Evolutionary conservation across 2,888 invertebrate species (phyloP).

Genomic region (Acrobasis repandana): DNA sequence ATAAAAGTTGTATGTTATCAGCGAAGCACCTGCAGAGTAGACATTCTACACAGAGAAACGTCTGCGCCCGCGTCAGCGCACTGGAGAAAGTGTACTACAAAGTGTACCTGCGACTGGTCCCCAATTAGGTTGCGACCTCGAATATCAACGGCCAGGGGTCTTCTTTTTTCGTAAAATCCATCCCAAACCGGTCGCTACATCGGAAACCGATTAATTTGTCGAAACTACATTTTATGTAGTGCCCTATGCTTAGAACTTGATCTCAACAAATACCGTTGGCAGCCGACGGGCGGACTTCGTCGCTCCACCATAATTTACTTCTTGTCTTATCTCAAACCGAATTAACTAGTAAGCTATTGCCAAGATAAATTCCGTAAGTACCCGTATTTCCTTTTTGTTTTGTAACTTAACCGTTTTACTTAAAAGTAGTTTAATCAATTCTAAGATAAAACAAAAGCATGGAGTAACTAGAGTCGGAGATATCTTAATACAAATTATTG

Average conservation of each 20-base stretch:
- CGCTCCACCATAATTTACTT: slow-evolving; percentile 27
- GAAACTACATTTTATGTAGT: slow-evolving; percentile 24
- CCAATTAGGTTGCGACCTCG: slow-evolving; percentile 79
- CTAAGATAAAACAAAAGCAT: slow-evolving; percentile 12
- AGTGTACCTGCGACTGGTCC: slow-evolving; percentile 71
- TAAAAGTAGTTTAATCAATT: slow-evolving; percentile 22
- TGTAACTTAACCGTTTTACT: slow-evolving; percentile 10
- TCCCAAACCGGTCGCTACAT: slow-evolving; percentile 48
- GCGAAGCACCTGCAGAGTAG: slow-evolving; percentile 47
- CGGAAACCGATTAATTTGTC: slow-evolving; percentile 31
- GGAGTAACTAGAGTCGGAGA: neutral
- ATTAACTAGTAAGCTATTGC: slow-evolving; percentile 28
- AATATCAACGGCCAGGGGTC: slow-evolving; percentile 64
- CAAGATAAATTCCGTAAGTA: slow-evolving; percentile 15
- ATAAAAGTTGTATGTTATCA: slow-evolving; percentile 49
- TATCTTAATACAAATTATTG: slow-evolving; percentile 21
- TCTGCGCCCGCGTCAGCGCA: slow-evolving; percentile 68
- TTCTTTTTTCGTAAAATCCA: slow-evolving; percentile 55
- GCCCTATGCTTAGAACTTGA: slow-evolving; percentile 24
- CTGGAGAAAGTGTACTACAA: slow-evolving; percentile 80
- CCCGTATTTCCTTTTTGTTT: slow-evolving; percentile 23
- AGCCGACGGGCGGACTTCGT: slow-evolving; percentile 18
- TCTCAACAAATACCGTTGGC: slow-evolving; percentile 22
- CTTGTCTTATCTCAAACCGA: slow-evolving; percentile 30
- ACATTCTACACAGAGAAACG: slow-evolving; percentile 61